Evolutionary conservation across 2,113 vertebrate genomes (phyloP).

Genomic region (Tiliqua scincoides): DNA sequence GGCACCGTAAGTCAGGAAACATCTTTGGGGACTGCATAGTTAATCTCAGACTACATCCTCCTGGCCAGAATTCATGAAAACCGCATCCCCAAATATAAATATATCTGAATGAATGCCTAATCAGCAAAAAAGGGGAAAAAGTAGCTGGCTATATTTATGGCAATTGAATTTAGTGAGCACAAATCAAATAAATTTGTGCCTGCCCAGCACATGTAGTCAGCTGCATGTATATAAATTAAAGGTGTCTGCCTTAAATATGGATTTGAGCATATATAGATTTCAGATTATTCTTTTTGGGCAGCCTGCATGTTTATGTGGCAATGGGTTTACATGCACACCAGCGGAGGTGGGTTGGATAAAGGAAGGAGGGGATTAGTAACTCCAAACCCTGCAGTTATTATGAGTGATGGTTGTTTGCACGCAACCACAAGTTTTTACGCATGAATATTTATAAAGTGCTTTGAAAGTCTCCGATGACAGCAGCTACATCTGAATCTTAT

Average conservation of each 20-base stretch:
- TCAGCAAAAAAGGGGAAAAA: neutral
- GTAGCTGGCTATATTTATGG: neutral
- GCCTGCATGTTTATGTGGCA: neutral
- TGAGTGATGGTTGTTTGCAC: slow-evolving; percentile 32
- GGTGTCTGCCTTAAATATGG: neutral
- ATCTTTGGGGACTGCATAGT: neutral
- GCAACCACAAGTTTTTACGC: neutral
- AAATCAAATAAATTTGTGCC: slow-evolving; percentile 22
- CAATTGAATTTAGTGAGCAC: slow-evolving; percentile 4
- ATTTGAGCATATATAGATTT: neutral
- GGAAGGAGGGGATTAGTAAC: neutral
- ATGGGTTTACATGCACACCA: neutral
- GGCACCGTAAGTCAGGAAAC: neutral
- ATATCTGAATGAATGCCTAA: neutral
- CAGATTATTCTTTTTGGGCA: neutral
- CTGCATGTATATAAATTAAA: slow-evolving; percentile 6
- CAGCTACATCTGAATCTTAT: slow-evolving; percentile 20
- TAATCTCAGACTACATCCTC: neutral
- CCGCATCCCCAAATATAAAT: neutral
- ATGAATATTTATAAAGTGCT: slow-evolving; percentile 38
- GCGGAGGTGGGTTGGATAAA: neutral
- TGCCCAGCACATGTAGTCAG: slow-evolving; percentile 9
- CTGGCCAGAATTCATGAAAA: neutral
- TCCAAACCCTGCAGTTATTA: slow-evolving; percentile 28
- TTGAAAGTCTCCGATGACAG: slow-evolving; percentile 31